These are phyloP conservation scores for Smutsia temminckii DNA, from an alignment of 2,797 vertebrate genomes.

Conservation along the genomic window DNA sequence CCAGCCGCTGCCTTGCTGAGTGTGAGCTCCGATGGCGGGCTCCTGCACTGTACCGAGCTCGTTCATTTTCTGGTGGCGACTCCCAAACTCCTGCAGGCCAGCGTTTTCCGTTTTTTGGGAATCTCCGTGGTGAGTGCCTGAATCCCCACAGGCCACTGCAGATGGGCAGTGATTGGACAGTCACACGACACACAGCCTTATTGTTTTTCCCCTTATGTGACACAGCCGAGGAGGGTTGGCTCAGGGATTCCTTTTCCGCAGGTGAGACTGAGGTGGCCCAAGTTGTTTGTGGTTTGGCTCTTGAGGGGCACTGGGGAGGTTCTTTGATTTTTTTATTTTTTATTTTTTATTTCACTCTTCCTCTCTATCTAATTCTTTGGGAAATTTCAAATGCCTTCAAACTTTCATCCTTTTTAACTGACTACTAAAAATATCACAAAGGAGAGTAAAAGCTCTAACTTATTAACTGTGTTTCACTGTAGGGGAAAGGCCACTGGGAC, in stretches of 20 bases:
- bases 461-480: background rate
- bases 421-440: constrained; percentile 9
- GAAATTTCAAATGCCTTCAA: background rate
- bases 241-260: background rate
- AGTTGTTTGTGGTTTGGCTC: background rate
- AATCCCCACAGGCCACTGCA: background rate
- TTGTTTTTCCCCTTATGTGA: background rate
- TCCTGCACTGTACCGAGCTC: background rate
- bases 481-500: background rate
- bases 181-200: background rate
- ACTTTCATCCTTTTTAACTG: constrained; percentile 42
- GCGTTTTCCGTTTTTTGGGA: constrained; percentile 7
- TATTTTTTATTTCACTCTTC: background rate
- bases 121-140: background rate
- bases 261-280: background rate
- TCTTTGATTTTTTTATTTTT: background rate
- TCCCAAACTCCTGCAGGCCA: background rate
- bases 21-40: background rate
- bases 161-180: too few relatives aligned
- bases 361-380: constrained; percentile 8
- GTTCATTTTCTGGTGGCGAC: background rate
- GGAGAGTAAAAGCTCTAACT: background rate
- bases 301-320: background rate
- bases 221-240: background rate
- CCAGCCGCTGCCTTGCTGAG: background rate